phyloP scores from a whole-genome alignment of 2,113 vertebrate genomes.

The Speoplatyrhinus poulsoni region DNA sequence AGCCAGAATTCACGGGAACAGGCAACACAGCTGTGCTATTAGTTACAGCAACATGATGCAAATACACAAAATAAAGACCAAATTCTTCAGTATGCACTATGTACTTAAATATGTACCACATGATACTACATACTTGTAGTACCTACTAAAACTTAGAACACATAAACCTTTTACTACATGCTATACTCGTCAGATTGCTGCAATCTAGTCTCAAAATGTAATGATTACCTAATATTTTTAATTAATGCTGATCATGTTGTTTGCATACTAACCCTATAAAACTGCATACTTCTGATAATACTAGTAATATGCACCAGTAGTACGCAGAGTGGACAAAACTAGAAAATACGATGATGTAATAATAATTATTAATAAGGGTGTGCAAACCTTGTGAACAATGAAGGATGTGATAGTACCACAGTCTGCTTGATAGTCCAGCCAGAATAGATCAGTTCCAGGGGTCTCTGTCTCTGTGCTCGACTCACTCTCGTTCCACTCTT shows the following conservation, averaged over 20 bases:
- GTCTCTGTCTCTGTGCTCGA: constrained; percentile 79
- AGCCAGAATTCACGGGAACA: constrained; percentile 1
- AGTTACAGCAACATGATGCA: neutral
- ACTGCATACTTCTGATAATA: no score
- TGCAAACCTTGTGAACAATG: constrained; percentile 85
- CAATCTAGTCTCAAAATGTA: no score
- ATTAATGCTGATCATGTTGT: no score
- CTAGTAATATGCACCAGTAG: no score
- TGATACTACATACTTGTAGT: no score
- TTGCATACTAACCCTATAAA: no score
- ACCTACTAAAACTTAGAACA: no score
- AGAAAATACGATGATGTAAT: neutral
- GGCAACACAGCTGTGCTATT: neutral
- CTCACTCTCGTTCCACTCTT: constrained; percentile 81
- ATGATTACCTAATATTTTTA: no score
- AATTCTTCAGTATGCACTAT: neutral
- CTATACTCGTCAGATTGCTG: no score
- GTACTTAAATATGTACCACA: no score
- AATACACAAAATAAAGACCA: neutral
- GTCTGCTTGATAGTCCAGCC: constrained; percentile 90
- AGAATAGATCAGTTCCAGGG: constrained; percentile 83
- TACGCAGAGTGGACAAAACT: neutral
- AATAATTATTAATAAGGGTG: neutral
- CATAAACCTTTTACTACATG: no score
- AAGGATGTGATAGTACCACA: constrained; percentile 83